phyloP scores from a whole-genome alignment of 2,888 invertebrate genomes.

The Carabus problematicus region DNA sequence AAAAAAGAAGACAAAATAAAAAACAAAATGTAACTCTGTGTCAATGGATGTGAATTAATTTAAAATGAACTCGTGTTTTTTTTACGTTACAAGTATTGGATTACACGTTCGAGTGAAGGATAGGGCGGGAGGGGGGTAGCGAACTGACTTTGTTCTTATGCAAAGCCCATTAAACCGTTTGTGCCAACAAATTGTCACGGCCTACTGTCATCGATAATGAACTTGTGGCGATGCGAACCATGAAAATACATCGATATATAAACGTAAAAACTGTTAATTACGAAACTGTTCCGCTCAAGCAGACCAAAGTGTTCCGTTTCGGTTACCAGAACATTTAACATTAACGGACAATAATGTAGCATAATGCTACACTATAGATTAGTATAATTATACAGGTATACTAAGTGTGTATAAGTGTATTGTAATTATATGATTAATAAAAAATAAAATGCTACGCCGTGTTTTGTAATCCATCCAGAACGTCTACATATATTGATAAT shows the following conservation, averaged over 20 bases:
- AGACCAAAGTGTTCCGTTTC: conserved; percentile 17
- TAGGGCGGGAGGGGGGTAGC: neutral
- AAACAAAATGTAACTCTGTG: too few relatives aligned
- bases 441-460: too few relatives aligned
- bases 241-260: conserved; percentile 32
- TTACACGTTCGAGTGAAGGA: neutral
- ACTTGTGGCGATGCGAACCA: conserved; percentile 34
- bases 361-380: too few relatives aligned
- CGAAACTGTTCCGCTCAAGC: conserved; percentile 30
- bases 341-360: neutral
- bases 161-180: neutral
- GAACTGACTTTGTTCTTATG: neutral
- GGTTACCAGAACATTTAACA: conserved; percentile 6
- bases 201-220: conserved; percentile 32
- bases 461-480: too few relatives aligned
- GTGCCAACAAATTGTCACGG: conserved; percentile 3
- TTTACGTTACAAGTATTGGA: too few relatives aligned
- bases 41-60: too few relatives aligned
- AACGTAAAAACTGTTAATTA: conserved; percentile 38
- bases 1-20: too few relatives aligned
- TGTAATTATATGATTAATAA: too few relatives aligned
- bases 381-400: too few relatives aligned
- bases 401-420: too few relatives aligned
- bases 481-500: too few relatives aligned
- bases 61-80: too few relatives aligned